Base-by-base conservation (phyloP, 2,888 invertebrate genomes). In the Charanyca ferruginea region DNA sequence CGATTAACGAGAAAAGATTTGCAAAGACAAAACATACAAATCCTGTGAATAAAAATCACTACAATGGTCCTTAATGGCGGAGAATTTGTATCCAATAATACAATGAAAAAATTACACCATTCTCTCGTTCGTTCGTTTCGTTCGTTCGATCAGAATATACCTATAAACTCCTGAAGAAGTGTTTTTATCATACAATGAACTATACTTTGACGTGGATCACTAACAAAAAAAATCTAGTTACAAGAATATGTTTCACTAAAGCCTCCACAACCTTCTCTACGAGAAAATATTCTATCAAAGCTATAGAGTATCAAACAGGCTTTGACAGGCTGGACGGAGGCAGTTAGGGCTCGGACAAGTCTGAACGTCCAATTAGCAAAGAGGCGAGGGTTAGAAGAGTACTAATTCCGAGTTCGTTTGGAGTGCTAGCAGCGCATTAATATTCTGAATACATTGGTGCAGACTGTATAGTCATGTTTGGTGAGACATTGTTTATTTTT, bases 401-500 rank as follows among this genome's bases (percentile, higher is more conserved):
- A 48, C 77, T 77, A 60, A 77, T 61, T 54, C 61, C 23, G 45
- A 55, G 57, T 65, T 77, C 66, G 60, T 60, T 76, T 42, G 49
- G 28, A 66, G 57, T 23, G 51, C 58, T n/a, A 25, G 62, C 1
- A 1, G n/a, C n/a, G 35, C 53, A 68, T 68, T 79, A 45, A 60
- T 68, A 69, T 69, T 73, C 67, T 59, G 79, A 68, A 61, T 74
- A 67, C 73, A 72, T 76, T 76, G 51, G 20, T 45, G n/a, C 22
- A 20, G 32, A 42, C 42, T 70, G 52, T 53, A n/a, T 45, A 32
- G 48, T 38, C 47, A 47, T 41, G 20, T 18, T 38, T 38, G 49
- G 47, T 9, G 25, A 6, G 7, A 49, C 49, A 38, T 51, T 51
- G 42, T 63, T 51, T 66, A 32, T 38, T 38, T 11, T 74, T 73